Evolutionary conservation across 1,140 invertebrate genomes (phyloP).

Genomic region (Pectinophora gossypiella): DNA sequence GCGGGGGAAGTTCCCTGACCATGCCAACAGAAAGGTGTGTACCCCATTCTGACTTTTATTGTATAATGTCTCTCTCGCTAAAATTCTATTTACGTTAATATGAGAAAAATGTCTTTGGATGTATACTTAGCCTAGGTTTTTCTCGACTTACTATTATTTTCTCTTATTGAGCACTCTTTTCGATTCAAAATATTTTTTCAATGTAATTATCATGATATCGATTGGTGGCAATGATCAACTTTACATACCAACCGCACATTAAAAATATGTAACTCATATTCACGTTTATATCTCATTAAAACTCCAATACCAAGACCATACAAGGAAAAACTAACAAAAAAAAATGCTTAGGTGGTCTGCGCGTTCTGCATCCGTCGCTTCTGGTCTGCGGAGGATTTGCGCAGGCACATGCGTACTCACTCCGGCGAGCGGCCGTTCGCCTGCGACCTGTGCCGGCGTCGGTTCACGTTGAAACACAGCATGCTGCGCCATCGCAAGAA

Average conservation of each 20-base stretch:
- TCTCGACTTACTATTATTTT: neutral
- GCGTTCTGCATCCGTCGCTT: slow-evolving; percentile 94
- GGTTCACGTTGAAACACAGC: slow-evolving; percentile 94
- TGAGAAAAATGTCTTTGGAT: too few species aligned
- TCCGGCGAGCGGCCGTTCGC: slow-evolving; percentile 88
- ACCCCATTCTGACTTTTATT: too few species aligned
- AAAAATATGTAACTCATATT: too few species aligned
- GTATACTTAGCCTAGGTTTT: too few species aligned
- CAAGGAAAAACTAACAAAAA: neutral
- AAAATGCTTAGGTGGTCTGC: slow-evolving; percentile 85
- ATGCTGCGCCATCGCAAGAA: slow-evolving; percentile 95
- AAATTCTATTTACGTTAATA: too few species aligned
- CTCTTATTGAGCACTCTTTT: too few species aligned
- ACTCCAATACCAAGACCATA: neutral
- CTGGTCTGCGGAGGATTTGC: slow-evolving; percentile 94
- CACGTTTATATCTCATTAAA: neutral
- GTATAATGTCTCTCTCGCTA: too few species aligned
- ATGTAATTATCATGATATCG: too few species aligned
- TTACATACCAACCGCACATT: too few species aligned
- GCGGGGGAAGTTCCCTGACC: slow-evolving; percentile 87
- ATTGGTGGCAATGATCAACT: too few species aligned
- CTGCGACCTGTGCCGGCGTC: slow-evolving; percentile 86
- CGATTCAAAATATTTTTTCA: too few species aligned
- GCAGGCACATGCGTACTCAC: slow-evolving; percentile 93
- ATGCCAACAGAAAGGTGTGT: slow-evolving; percentile 88